A percentile compares a stretch with the other conserved stretches of the same genome.
Evolutionary conservation across 2,113 vertebrate species (phyloP).

Genomic region (Phyllopteryx taeniolatus): DNA sequence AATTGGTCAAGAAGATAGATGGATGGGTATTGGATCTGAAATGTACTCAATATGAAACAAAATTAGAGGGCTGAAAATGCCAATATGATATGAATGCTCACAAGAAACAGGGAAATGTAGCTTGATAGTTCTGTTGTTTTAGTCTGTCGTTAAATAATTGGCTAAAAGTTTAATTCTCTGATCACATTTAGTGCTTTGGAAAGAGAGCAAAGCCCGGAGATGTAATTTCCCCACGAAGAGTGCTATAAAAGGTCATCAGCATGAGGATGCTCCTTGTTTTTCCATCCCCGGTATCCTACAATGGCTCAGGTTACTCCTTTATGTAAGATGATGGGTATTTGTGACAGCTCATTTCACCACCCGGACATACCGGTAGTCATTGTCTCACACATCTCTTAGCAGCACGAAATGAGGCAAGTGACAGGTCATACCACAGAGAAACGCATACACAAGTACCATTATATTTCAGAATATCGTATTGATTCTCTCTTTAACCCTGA

Average conservation of each 20-base stretch:
- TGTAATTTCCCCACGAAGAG: slow-evolving; percentile 69
- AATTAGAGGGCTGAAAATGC: slow-evolving; percentile 34
- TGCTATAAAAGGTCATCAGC: slow-evolving; percentile 52
- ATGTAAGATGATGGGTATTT: slow-evolving; percentile 49
- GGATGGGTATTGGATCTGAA: slow-evolving; percentile 22
- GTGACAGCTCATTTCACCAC: slow-evolving; percentile 61
- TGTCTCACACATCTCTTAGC: slow-evolving; percentile 27
- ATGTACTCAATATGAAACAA: slow-evolving; percentile 33
- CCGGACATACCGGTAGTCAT: slow-evolving; percentile 40
- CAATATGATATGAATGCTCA: slow-evolving; percentile 41
- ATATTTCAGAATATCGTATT: slow-evolving; percentile 1
- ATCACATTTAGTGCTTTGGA: slow-evolving; percentile 81
- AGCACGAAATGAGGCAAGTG: slow-evolving; percentile 28
- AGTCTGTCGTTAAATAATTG: slow-evolving; percentile 69
- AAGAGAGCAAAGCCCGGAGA: slow-evolving; percentile 69
- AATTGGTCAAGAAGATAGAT: slow-evolving; percentile 10
- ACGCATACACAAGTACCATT: not conserved
- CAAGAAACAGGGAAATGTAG: slow-evolving; percentile 68
- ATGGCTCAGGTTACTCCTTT: slow-evolving; percentile 66
- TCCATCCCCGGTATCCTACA: slow-evolving; percentile 45
- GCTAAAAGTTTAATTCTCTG: slow-evolving; percentile 84
- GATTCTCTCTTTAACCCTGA: not conserved
- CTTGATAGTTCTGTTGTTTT: slow-evolving; percentile 51
- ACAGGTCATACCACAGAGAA: slow-evolving; percentile 22
- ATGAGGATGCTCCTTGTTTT: slow-evolving; percentile 46